Evolutionary conservation across 1,140 invertebrate species (phyloP).

Genomic region (Cardiocondyla obscurior): DNA sequence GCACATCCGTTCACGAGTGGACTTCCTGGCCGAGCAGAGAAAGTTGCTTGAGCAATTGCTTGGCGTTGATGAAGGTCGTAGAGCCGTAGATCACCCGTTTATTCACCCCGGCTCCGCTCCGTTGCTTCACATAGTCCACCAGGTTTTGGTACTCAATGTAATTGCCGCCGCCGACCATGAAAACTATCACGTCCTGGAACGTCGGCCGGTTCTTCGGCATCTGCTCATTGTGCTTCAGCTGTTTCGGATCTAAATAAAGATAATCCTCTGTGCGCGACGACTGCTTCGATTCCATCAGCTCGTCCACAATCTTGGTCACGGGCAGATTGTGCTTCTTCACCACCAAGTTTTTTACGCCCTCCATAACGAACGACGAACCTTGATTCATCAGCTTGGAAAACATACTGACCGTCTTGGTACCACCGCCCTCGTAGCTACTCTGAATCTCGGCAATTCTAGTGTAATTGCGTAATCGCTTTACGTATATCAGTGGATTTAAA

Average conservation of each 20-base stretch:
- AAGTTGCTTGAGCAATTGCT: conserved; percentile 96
- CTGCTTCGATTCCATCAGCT: conserved; percentile 94
- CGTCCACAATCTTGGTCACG: conserved; percentile 95
- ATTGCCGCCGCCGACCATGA: conserved; percentile 98
- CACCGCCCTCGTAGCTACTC: conserved; percentile 94
- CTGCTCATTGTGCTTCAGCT: conserved; percentile 90
- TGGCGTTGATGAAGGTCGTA: conserved; percentile 95
- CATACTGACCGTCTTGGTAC: conserved; percentile 98
- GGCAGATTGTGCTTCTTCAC: conserved; percentile 98
- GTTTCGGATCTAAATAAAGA: conserved; percentile 96
- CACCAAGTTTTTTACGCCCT: conserved; percentile 99
- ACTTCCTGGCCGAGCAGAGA: conserved; percentile 90
- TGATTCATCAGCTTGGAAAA: conserved; percentile 98
- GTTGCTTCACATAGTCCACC: conserved; percentile 96
- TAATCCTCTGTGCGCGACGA: conserved; percentile 93
- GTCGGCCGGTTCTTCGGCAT: conserved; percentile 87
- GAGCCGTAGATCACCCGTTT: conserved; percentile 97
- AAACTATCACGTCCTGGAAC: conserved; percentile 96
- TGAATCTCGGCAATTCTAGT: conserved; percentile 90
- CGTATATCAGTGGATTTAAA: conserved; percentile 91
- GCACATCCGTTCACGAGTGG: conserved; percentile 77
- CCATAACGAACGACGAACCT: conserved; percentile 99
- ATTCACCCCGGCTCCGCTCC: conserved; percentile 88
- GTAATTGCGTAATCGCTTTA: conserved; percentile 95
- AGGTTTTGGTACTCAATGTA: conserved; percentile 99